Evolutionary conservation across 2,888 invertebrate genomes (phyloP), one percentile per base, ranked within the genome.

Genomic region (Macaria notata): DNA sequence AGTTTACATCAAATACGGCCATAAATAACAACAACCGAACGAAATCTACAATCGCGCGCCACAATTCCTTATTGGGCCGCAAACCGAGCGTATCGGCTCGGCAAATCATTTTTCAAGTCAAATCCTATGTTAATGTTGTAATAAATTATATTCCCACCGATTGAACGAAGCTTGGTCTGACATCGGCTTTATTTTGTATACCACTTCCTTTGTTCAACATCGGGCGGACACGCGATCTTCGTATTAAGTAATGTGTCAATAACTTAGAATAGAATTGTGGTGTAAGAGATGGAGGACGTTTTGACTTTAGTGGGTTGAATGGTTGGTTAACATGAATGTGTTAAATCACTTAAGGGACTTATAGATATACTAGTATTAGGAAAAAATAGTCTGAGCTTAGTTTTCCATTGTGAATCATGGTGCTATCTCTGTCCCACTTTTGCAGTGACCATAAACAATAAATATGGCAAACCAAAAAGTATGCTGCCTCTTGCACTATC

Each of bases 231-330:
- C 86, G 86, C 86, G 71, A 86, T 82, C 60, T 63, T 54, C 57
- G 81, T 74, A 85, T 86, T 84, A 86, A 69, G 62, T 73, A 69
- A 81, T 78, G 76, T 79, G 80, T 82, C 83, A 83, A 83, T 83
- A 83, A 72, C 72, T 72, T 64, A 56, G 72, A 69, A 69, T 70
- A 64, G 49, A 60, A 56, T 60, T 49, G 41, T 59, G 49, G 59
- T 46, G 43, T 19, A 36, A 29, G 59, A 55, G 59, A 36, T 52
- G 29, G 41, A 5, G 0, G n/a, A 2, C 47, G 43, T 47, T 47
- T 49, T 6, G 29, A 39, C 45, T 46, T 46, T 38, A 38, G 38
- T 19, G 19, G 19, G 19, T 19, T 19, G 19, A 19, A 19, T 19
- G 19, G 2, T 19, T 19, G 19, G 19, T 19, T 19, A 19, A 19